Evolutionary conservation across 2,888 invertebrate species (phyloP), one percentile per base, ranked within the genome.

Genomic region (Meliscaeva auricollis): DNA sequence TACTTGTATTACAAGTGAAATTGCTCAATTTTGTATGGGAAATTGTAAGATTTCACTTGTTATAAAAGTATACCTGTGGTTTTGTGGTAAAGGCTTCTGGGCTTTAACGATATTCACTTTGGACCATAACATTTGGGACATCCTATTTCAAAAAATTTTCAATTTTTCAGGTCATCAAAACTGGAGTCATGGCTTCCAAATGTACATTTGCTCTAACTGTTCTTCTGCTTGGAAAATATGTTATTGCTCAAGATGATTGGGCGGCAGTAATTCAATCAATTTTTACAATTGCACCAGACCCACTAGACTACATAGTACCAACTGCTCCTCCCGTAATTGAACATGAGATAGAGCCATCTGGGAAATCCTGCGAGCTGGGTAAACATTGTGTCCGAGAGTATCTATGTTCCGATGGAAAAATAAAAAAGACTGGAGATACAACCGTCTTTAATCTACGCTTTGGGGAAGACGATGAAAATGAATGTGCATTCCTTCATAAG

Each of bases 361-460:
- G 1, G 15, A 17, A 15, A 46, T n/a, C 30, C 3, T 91, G 91
- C 70, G 89, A 89, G 1, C 5, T 79, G 7, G 90, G 91, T 0
- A 96, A 96, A 30, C 94, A 94, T 62, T 97, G 97, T 89, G 96
- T 97, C 0, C 94, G 95, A 0, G 96, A 96, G 89, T 97, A 96
- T 90, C 93, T 96, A 9, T 97, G 97, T 89, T 93, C 94, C 41
- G 94, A 95, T 87, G 93, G 93, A 38, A 93, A 94, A 0, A 93
- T 97, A n/a, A 95, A 95, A 74, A 94, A 93, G 0, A 95, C 96
- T 88, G 97, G 97, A 0, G n/a, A 7, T 1, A 92, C 93, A 0
- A 95, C 95, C 5, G 91, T 96, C 41, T 95, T 97, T 68, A 96
- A 97, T 89, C 95, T 97, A 69, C 94, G 97, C 94, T 15, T 60